These are phyloP conservation scores for Dasyornis broadbenti DNA, from an alignment of 2,113 vertebrate species.

Conservation along the genomic window DNA sequence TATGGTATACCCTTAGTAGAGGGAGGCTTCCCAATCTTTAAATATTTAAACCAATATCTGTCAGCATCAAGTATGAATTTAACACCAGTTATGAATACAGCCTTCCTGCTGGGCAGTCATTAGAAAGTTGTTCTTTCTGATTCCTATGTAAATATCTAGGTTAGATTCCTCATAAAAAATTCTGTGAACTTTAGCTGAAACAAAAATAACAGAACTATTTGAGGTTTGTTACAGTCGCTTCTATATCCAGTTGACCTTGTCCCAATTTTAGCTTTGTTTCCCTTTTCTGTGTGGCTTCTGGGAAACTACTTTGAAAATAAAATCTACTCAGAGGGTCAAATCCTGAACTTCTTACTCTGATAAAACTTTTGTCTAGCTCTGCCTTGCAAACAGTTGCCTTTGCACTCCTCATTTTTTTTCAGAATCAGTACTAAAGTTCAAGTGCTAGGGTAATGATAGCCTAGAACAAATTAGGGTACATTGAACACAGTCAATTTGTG, in stretches of 20 bases:
- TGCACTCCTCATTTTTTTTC: neutral
- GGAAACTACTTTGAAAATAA: constrained; percentile 41
- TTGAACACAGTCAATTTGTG: neutral
- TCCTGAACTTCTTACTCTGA: neutral
- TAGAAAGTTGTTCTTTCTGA: constrained; percentile 19
- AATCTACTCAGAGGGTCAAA: neutral
- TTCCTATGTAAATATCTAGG: constrained; percentile 25
- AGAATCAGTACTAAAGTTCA: neutral
- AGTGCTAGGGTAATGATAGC: neutral
- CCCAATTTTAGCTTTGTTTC: constrained; percentile 61
- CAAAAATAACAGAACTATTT: constrained; percentile 62
- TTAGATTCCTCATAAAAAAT: constrained; percentile 32
- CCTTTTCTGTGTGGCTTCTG: constrained; percentile 32
- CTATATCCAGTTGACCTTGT: constrained; percentile 52
- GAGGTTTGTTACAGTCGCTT: constrained; percentile 31
- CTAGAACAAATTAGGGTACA: neutral
- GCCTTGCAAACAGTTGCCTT: neutral
- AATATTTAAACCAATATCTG: neutral
- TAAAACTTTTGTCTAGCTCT: neutral
- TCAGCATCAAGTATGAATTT: neutral
- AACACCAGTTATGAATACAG: neutral
- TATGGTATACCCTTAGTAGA: neutral
- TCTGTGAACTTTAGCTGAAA: constrained; percentile 44
- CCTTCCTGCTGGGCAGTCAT: neutral
- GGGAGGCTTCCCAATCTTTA: neutral